Percentiles rank a stretch among this genome's conserved stretches.
Conservation (phyloP, 2,113 vertebrate species). For the Gobio gobio region DNA sequence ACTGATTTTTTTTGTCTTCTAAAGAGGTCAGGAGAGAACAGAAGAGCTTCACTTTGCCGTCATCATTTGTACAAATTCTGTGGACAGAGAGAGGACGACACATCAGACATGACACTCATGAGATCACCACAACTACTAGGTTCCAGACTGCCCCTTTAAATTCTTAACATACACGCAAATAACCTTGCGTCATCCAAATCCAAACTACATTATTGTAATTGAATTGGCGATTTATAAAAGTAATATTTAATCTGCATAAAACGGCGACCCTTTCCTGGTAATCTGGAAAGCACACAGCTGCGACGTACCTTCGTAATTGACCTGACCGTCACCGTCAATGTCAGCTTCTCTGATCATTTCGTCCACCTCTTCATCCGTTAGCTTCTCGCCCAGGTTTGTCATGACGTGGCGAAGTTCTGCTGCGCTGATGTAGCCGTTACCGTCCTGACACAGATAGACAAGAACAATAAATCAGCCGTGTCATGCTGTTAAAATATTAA, state of each 20-base stretch:
- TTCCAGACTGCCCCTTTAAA: slow-evolving; percentile 1
- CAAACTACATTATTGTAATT: slow-evolving; percentile 23
- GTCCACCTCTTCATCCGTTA: slow-evolving; percentile 97
- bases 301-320: slow-evolving; percentile 92
- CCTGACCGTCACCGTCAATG: slow-evolving; percentile 95
- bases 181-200: slow-evolving; percentile 19
- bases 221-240: slow-evolving; percentile 11
- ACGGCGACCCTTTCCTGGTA: background rate
- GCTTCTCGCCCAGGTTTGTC: slow-evolving; percentile 98
- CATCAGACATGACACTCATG: background rate
- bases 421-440: slow-evolving; percentile 96
- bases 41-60: slow-evolving; percentile 93
- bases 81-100: slow-evolving; percentile 65
- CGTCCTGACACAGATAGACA: slow-evolving; percentile 80
- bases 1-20: slow-evolving; percentile 85
- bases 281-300: slow-evolving; percentile 12
- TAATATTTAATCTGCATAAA: slow-evolving; percentile 13
- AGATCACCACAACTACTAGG: background rate
- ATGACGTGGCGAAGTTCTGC: slow-evolving; percentile 97
- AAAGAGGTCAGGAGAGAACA: slow-evolving; percentile 81
- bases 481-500: slow-evolving; percentile 16
- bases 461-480: slow-evolving; percentile 7
- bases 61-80: slow-evolving; percentile 99
- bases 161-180: background rate
- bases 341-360: slow-evolving; percentile 99